Percentiles rank a stretch among this genome's conserved stretches.
These are phyloP conservation scores for Copsychus sechellarum DNA, from an alignment of 2,113 vertebrate genomes.

Conservation along the genomic window DNA sequence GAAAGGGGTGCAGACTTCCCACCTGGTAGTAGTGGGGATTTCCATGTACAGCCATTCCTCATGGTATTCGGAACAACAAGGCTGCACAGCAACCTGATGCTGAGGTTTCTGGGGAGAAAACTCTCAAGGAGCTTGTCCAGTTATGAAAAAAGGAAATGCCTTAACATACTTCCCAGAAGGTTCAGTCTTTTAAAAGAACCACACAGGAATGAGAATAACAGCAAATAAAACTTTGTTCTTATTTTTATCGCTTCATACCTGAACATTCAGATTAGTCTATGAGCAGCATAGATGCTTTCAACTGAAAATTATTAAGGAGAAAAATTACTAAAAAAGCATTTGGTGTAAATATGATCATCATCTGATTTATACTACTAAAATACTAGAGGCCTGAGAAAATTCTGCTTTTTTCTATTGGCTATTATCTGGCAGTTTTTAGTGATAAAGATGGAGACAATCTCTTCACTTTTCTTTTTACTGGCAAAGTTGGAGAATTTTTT, in stretches of 20 bases:
- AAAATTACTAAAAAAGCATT: background rate
- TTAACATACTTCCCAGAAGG: background rate
- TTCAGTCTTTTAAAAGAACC: background rate
- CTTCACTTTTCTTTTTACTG: background rate
- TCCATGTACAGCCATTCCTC: accelerated
- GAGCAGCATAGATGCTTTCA: background rate
- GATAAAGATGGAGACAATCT: background rate
- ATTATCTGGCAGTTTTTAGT: background rate
- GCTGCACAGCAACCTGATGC: background rate
- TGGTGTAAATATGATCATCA: background rate
- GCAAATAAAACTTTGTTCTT: background rate
- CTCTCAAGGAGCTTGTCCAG: background rate
- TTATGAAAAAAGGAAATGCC: background rate
- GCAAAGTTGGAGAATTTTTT: background rate
- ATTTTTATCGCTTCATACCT: background rate
- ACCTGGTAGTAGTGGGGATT: background rate
- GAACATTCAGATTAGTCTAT: background rate
- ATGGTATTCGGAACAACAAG: background rate
- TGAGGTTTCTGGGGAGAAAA: background rate
- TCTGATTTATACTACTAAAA: background rate
- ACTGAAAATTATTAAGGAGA: background rate
- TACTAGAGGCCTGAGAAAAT: background rate
- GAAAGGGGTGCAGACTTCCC: background rate
- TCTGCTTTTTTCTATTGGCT: background rate
- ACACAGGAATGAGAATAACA: background rate